These are phyloP conservation scores for Ahaetulla prasina DNA, from an alignment of 2,113 vertebrate species.

Conservation along the genomic window DNA sequence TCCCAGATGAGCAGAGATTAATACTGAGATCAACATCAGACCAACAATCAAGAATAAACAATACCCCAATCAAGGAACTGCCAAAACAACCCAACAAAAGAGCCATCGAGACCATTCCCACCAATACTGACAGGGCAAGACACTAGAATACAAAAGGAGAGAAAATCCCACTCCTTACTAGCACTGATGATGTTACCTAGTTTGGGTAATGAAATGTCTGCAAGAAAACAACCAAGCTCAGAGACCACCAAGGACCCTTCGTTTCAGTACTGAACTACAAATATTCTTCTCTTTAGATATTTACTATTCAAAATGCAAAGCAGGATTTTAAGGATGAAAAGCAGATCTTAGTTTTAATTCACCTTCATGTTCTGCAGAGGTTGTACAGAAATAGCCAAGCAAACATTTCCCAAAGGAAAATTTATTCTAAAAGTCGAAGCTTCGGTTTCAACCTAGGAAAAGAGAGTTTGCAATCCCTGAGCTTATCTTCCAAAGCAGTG, in stretches of 20 bases:
- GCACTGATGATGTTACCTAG: neutral
- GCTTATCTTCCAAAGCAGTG: neutral
- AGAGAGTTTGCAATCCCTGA: neutral
- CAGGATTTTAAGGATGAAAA: neutral
- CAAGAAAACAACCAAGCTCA: neutral
- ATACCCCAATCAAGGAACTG: neutral
- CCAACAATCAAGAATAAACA: neutral
- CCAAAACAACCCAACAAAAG: neutral
- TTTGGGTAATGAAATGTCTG: too few relatives aligned
- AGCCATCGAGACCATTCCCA: neutral
- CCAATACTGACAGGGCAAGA: neutral
- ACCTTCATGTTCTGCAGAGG: neutral
- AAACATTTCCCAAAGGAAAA: neutral
- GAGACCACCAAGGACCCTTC: too few relatives aligned
- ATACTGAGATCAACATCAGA: neutral
- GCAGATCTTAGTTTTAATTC: neutral
- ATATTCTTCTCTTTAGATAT: neutral
- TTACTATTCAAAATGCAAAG: neutral
- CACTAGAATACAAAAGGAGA: neutral
- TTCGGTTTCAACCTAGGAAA: too few relatives aligned
- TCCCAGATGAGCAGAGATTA: neutral
- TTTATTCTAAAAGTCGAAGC: neutral
- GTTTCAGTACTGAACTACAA: neutral
- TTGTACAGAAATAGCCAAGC: neutral
- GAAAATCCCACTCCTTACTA: neutral